Evolutionary conservation across 92 coral and sea anemone species (phyloP).

Genomic region (Nematostella vectensis): DNA sequence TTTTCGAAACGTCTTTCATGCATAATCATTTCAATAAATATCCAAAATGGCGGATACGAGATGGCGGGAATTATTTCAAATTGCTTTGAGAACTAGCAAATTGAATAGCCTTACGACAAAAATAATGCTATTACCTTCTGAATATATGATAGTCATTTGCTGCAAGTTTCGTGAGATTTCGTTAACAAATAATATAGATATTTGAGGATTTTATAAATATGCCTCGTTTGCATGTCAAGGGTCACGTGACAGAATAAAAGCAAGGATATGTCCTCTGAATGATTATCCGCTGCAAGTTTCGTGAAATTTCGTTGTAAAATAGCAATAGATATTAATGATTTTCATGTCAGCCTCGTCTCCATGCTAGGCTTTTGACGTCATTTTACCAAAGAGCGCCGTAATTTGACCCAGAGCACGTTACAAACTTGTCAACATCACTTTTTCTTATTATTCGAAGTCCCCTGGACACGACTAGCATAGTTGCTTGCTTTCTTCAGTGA

Average conservation of each 20-base stretch:
- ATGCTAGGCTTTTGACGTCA: slow-evolving; percentile 19
- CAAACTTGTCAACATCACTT: slow-evolving; percentile 41
- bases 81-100: too few relatives aligned
- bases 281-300: slow-evolving; percentile 23
- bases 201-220: background rate
- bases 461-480: slow-evolving; percentile 38
- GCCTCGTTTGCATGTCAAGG: slow-evolving; percentile 33
- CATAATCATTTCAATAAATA: background rate
- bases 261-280: too few relatives aligned
- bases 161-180: too few relatives aligned
- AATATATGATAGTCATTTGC: too few relatives aligned
- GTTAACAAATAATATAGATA: too few relatives aligned
- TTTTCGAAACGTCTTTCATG: background rate
- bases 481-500: slow-evolving; percentile 37
- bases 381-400: slow-evolving; percentile 15
- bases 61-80: background rate
- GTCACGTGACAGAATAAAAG: slow-evolving; percentile 23
- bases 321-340: slow-evolving; percentile 20
- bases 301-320: slow-evolving; percentile 11
- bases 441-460: slow-evolving; percentile 37
- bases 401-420: slow-evolving; percentile 25
- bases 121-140: too few relatives aligned
- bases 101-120: too few relatives aligned
- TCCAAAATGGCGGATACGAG: slow-evolving; percentile 4
- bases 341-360: slow-evolving; percentile 37